These are phyloP conservation scores for Tupaia chinensis DNA, from an alignment of 2,113 vertebrate species.

Conservation along the genomic window DNA sequence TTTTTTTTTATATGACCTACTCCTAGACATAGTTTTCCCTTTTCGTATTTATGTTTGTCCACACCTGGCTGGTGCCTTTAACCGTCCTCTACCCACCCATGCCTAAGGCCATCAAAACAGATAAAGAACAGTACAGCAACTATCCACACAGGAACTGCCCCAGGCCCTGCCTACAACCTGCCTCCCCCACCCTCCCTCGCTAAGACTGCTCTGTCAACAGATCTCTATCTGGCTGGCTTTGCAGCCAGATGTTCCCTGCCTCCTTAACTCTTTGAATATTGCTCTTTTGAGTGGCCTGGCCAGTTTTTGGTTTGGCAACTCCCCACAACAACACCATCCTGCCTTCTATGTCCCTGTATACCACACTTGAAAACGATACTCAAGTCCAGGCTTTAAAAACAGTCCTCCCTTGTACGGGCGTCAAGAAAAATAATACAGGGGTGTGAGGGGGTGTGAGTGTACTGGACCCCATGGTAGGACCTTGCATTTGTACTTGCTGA, in stretches of 20 bases:
- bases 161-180: slow-evolving; percentile 37
- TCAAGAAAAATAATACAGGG: background rate
- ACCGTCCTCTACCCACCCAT: background rate
- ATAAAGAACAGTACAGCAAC: background rate
- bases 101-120: slow-evolving; percentile 30
- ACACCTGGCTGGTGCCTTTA: slow-evolving; percentile 55
- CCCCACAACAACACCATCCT: background rate
- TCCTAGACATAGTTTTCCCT: background rate
- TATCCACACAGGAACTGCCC: slow-evolving; percentile 36
- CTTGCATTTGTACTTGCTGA: background rate
- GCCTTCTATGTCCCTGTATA: background rate
- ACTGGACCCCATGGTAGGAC: background rate
- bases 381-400: background rate
- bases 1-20: background rate
- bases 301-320: background rate
- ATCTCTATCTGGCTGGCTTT: slow-evolving; percentile 27
- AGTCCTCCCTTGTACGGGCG: background rate
- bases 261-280: background rate
- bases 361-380: background rate
- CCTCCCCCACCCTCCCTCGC: background rate
- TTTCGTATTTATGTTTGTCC: slow-evolving; percentile 24
- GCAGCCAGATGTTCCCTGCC: background rate
- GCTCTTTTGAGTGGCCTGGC: background rate
- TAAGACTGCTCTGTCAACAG: background rate
- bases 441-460: background rate